These are phyloP conservation scores for Drosophila dives DNA, from an alignment of 2,888 invertebrate genomes.

Conservation along the genomic window DNA sequence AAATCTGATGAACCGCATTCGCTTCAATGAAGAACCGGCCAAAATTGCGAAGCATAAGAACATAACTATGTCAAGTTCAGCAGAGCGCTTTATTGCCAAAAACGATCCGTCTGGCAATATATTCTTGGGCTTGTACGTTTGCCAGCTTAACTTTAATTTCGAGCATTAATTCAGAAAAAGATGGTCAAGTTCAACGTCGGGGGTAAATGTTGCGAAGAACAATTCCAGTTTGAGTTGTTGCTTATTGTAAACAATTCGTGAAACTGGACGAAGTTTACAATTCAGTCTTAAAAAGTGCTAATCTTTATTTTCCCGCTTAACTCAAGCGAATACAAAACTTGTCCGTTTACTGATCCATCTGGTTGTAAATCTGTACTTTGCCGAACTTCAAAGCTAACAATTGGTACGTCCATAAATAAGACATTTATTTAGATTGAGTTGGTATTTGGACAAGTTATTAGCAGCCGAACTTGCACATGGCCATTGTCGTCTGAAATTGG, in stretches of 20 bases:
- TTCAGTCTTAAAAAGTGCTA: conserved; percentile 19
- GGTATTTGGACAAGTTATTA: conserved; percentile 68
- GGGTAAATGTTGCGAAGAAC: conserved; percentile 59
- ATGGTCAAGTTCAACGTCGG: conserved; percentile 65
- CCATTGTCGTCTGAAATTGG: conserved; percentile 40
- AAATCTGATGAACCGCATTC: conserved; percentile 10
- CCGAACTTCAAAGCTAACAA: conserved; percentile 28
- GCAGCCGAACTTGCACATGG: conserved; percentile 49
- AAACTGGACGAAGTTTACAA: conserved; percentile 42
- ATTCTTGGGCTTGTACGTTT: conserved; percentile 49
- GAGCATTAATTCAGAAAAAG: conserved; percentile 33
- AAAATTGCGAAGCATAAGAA: conserved; percentile 13
- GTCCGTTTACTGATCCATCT: conserved; percentile 54
- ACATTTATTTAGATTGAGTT: conserved; percentile 15
- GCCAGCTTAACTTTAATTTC: conserved; percentile 40
- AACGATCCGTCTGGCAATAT: conserved; percentile 48
- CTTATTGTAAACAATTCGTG: conserved; percentile 17
- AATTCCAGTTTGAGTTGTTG: conserved; percentile 43
- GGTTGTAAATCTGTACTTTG: conserved; percentile 32
- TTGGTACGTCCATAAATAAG: conserved; percentile 23
- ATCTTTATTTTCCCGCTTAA: conserved; percentile 11
- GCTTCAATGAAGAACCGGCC: conserved; percentile 17
- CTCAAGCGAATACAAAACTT: conserved; percentile 19
- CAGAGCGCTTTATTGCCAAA: conserved; percentile 37
- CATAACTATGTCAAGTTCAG: conserved; percentile 71